Base-by-base conservation (phyloP, 1,140 invertebrate genomes). In the Venustaconcha ellipsiformis region DNA sequence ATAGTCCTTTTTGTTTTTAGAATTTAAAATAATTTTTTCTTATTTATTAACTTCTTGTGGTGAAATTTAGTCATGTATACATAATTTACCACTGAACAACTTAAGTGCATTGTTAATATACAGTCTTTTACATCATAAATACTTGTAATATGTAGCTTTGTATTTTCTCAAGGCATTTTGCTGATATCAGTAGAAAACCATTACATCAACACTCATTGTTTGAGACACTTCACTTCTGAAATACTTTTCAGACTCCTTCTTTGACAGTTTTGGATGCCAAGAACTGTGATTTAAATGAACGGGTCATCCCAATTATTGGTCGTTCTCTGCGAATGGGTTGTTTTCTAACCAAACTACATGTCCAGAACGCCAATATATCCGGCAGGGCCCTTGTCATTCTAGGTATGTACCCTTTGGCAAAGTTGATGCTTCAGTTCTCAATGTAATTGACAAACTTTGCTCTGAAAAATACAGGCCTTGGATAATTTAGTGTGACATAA, bases 291-390 rank as follows among this genome's bases (percentile, higher is more conserved):
- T 87, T 95, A 48, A 93, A 93, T 80, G 94, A 95, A 85, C 91
- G 92, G 62, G 92, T 92, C 81, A 93, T 94, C 86, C 92, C 93
- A 14, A 92, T 94, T 68, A 86, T 96, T 69, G 93, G 93, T 70
- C 91, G 94, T 64, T 92, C 94, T 18, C 88, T 96, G 23, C 91
- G 93, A 58, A 88, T 93, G 76, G 92, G 92, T 20, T 92, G 94
- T 23, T 93, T 93, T 87, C 88, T 95, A 59, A 92, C 93, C 72
- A 92, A 93, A 23, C 89, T 95, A 57, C 94, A 95, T 89, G 89
- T 95, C 80, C 94, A 95, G 88, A 94, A 94, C 85, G 94, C 94
- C 86, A 92, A 91, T 80, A 89, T 95, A 48, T 92, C 92, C 75
- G 94, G 94, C 62, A 89, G 93, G 76, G 90, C 93, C 80, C 89